Evolutionary conservation across 2,888 invertebrate genomes (phyloP), one percentile per base, ranked within the genome.

Genomic region (Perizoma flavofasciatum): DNA sequence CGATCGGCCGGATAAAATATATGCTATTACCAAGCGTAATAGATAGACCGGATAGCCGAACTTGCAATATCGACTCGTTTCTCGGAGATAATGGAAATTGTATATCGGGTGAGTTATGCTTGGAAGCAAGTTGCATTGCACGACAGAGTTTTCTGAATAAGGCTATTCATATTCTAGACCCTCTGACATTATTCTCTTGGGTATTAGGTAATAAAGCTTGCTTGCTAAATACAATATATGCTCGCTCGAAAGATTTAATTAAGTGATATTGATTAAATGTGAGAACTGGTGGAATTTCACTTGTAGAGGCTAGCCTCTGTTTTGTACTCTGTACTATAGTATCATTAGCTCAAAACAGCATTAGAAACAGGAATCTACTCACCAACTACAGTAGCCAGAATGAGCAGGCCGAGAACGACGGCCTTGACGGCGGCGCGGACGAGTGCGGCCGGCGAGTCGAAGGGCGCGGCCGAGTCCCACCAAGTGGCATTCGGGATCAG

Each of bases 321-420:
- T n/a, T n/a, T n/a, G n/a, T n/a, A n/a, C n/a, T n/a, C n/a, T n/a
- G n/a, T n/a, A n/a, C n/a, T n/a, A 3, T 22, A 22, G 22, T 22
- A 1, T 22, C 22, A 22, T 3, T 22, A 22, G n/a, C n/a, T n/a
- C n/a, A n/a, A n/a, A n/a, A n/a, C n/a, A n/a, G 22, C 22, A 22
- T 2, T 22, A 22, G 22, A 22, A 22, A 22, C 22, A 22, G 22
- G 22, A 22, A 3, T 22, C 6, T 37, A 61, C 73, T 91, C 79
- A 94, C 94, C 94, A 75, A 94, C 93, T 70, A 94, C 93, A 68
- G 94, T 94, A 59, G 94, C 93, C 69, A 94, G 82, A 69, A 94
- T 94, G 65, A 94, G 93, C 71, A 94, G 83, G 63, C 94, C 94
- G 66, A 94, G 88, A 41, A 93, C 77, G 55, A 94, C 82, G 37